phyloP scores from a whole-genome alignment of 2,113 vertebrate species.

The Cacatua alba region DNA sequence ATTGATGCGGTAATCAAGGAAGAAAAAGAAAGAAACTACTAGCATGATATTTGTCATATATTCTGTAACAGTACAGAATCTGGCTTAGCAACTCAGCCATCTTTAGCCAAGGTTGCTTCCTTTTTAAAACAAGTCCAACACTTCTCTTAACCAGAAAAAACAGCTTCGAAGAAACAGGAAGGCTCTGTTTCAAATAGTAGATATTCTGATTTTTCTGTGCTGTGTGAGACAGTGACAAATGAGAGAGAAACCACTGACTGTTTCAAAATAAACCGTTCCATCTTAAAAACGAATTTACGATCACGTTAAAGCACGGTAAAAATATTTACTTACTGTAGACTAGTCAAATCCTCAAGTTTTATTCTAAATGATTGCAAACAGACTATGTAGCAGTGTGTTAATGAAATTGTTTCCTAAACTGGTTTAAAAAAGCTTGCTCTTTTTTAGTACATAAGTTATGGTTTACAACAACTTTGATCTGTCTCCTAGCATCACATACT shows the following conservation, averaged over 20 bases:
- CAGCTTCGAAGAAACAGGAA: neutral
- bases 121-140: neutral
- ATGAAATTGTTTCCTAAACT: neutral
- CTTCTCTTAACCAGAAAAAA: neutral
- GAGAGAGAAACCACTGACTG: neutral
- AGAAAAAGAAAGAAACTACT: neutral
- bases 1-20: neutral
- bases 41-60: neutral
- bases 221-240: neutral
- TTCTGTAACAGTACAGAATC: neutral
- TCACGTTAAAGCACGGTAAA: neutral
- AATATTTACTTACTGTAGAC: neutral
- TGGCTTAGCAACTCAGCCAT: neutral
- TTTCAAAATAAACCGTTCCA: neutral
- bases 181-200: neutral
- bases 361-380: neutral
- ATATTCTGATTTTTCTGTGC: neutral
- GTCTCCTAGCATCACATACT: neutral
- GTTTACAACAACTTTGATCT: neutral
- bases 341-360: neutral
- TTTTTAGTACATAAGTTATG: rapidly evolving
- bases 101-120: neutral
- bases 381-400: neutral
- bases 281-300: neutral
- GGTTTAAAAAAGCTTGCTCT: neutral